Evolutionary conservation across 2,113 vertebrate species (phyloP).

Genomic region (Albula glossodonta): DNA sequence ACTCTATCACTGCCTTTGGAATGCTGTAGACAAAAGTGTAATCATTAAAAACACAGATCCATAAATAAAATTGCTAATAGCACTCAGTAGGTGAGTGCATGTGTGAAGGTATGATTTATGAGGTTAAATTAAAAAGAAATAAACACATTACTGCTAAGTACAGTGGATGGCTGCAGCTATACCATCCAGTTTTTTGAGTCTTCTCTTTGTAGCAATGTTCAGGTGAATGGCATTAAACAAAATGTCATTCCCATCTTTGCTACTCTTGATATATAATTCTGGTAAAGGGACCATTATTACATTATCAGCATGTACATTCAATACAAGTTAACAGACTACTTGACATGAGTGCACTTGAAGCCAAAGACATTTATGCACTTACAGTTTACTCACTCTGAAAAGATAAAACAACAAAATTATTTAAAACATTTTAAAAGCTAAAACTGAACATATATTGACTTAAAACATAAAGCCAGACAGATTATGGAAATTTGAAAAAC

Average conservation of each 20-base stretch:
- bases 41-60: not conserved
- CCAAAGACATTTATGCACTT: not conserved
- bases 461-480: not conserved
- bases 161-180: conserved; percentile 16
- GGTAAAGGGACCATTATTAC: conserved; percentile 29
- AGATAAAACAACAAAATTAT: not conserved
- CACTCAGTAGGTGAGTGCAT: not conserved
- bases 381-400: not conserved
- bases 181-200: not conserved
- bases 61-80: not conserved
- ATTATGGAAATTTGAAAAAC: not conserved
- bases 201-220: conserved; percentile 1
- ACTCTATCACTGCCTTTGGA: not conserved
- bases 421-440: not conserved
- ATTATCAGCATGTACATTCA: conserved; percentile 9
- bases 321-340: conserved; percentile 43
- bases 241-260: conserved; percentile 19
- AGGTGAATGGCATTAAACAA: conserved; percentile 28
- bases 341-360: conserved; percentile 19
- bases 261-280: conserved; percentile 37
- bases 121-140: conserved; percentile 42
- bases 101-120: conserved; percentile 43
- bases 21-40: not conserved
- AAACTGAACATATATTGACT: not conserved
- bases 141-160: conserved; percentile 38